A percentile compares a stretch with the other conserved stretches of the same genome.
These are phyloP conservation scores for Aplysina aerophoba DNA, from an alignment of 37 sponge, comb jelly and placozoan species.

Conservation along the genomic window DNA sequence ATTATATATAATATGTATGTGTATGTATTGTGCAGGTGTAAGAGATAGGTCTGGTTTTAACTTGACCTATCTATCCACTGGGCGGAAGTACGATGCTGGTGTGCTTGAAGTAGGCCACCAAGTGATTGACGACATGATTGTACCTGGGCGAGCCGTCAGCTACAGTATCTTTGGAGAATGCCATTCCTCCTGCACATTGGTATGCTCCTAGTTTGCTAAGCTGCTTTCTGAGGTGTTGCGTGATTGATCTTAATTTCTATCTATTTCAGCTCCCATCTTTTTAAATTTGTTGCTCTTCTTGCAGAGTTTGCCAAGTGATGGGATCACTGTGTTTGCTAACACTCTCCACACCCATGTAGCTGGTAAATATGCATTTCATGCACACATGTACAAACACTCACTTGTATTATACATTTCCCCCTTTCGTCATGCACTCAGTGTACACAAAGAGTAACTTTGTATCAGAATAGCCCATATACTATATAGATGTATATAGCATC, in stretches of 20 bases:
- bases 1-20: too few species aligned
- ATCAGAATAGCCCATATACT: too few species aligned
- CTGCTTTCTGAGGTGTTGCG: too few species aligned
- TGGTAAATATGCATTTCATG: conserved; percentile 13
- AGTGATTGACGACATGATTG: conserved; percentile 11
- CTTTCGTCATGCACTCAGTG: too few species aligned
- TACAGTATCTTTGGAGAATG: not conserved
- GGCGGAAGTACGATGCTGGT: conserved; percentile 32
- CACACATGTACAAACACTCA: conserved; percentile 19
- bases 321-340: conserved; percentile 40
- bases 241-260: too few species aligned
- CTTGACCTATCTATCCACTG: conserved; percentile 4
- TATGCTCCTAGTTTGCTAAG: too few species aligned
- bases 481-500: too few species aligned
- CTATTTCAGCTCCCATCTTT: too few species aligned
- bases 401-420: not conserved
- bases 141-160: conserved; percentile 11
- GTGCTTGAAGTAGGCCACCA: conserved; percentile 14
- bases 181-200: not conserved
- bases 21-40: not conserved
- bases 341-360: conserved; percentile 27
- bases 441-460: too few species aligned
- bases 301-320: not conserved
- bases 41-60: conserved; percentile 41
- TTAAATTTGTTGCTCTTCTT: too few species aligned